phyloP scores from a whole-genome alignment of 2,888 invertebrate genomes.

The Epirrhoe alternata region DNA sequence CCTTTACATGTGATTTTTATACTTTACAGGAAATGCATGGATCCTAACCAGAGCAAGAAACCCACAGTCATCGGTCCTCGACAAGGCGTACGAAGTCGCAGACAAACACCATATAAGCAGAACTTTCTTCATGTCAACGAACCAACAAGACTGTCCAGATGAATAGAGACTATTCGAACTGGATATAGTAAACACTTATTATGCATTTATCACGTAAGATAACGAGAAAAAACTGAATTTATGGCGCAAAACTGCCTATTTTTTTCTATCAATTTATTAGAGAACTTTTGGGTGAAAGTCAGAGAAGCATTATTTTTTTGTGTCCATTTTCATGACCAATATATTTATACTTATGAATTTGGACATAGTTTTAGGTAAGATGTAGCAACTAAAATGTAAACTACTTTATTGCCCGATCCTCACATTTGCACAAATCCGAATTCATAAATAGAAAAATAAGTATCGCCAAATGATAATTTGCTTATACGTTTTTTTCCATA shows the following conservation, averaged over 20 bases:
- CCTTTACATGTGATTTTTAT: background rate
- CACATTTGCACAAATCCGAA: no score
- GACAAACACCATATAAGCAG: slow-evolving; percentile 85
- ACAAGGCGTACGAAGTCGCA: slow-evolving; percentile 84
- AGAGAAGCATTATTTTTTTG: slow-evolving; percentile 12
- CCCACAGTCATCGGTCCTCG: slow-evolving; percentile 83
- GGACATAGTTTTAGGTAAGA: slow-evolving; percentile 38
- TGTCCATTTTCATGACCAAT: slow-evolving; percentile 58
- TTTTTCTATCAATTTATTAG: no score
- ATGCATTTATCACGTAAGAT: no score
- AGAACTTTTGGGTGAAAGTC: no score
- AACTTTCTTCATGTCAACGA: slow-evolving; percentile 85
- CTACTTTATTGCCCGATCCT: no score
- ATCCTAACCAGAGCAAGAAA: slow-evolving; percentile 86
- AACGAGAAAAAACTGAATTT: no score
- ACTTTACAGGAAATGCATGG: slow-evolving; percentile 83
- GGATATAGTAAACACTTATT: no score
- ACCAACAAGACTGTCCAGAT: slow-evolving; percentile 85
- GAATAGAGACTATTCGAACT: background rate
- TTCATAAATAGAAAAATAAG: no score
- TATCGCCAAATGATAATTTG: no score
- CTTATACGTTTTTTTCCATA: no score
- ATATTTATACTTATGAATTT: slow-evolving; percentile 55
- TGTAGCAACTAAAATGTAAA: no score
- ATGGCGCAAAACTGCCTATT: no score